Conservation (phyloP, 2,888 invertebrate genomes). For the Drymonia ruficornis region DNA sequence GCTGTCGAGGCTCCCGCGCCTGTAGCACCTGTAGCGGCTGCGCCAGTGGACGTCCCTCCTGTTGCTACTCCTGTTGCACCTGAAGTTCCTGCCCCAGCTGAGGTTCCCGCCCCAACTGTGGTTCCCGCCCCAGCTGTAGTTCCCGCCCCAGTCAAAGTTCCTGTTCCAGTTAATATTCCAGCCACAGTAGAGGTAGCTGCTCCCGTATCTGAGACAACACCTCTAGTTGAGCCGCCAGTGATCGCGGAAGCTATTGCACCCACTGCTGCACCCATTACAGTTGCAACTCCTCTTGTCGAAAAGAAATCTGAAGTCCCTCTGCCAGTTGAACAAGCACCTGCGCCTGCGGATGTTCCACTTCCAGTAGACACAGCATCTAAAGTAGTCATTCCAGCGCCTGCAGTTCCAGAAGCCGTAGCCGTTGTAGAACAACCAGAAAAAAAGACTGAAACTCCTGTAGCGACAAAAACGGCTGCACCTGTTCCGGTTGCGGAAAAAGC, state of each 20-base stretch:
- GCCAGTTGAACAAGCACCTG: neutral
- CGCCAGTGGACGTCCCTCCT: conserved; percentile 9
- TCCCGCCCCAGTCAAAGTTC: conserved; percentile 5
- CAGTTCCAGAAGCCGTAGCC: conserved; percentile 31
- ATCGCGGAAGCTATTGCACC: conserved; percentile 15
- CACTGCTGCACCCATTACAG: neutral
- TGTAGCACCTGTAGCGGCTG: conserved; percentile 9
- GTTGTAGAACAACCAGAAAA: conserved; percentile 28
- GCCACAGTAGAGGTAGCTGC: conserved; percentile 14
- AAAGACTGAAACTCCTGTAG: conserved; percentile 40
- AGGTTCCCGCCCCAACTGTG: too few relatives aligned
- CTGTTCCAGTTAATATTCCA: conserved; percentile 1
- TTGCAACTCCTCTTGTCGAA: conserved; percentile 9
- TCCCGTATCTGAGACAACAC: conserved; percentile 12
- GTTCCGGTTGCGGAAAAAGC: conserved; percentile 13
- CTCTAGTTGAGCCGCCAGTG: conserved; percentile 17
- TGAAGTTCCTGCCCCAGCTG: conserved; percentile 10
- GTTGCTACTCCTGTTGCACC: conserved; percentile 11
- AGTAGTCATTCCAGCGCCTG: conserved; percentile 22
- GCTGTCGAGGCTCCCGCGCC: conserved; percentile 25
- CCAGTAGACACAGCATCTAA: conserved; percentile 25
- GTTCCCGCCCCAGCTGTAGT: conserved; percentile 5
- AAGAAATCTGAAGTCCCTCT: conserved; percentile 18
- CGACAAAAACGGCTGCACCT: conserved; percentile 15
- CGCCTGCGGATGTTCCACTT: conserved; percentile 9